A percentile compares a stretch with the other conserved stretches of the same genome.
Conservation (phyloP, 2,797 vertebrate genomes). For the Oreonectes daqikongensis region DNA sequence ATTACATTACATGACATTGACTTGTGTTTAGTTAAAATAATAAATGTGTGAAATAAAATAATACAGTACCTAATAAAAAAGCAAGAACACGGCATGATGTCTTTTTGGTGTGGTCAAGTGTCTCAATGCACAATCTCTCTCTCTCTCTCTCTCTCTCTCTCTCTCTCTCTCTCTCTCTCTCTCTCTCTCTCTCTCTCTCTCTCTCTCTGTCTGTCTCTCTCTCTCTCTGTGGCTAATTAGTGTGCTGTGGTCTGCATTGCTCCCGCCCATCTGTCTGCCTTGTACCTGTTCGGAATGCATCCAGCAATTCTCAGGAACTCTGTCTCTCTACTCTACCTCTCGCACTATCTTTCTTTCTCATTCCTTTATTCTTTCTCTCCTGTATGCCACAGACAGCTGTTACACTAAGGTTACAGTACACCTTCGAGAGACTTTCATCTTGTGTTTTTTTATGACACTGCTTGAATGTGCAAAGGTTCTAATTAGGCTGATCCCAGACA, state of each 20-base stretch:
- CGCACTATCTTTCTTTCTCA: conserved; percentile 31
- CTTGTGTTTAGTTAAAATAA: not conserved
- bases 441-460: conserved; percentile 91
- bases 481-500: conserved; percentile 95
- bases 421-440: conserved; percentile 92
- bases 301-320: conserved; percentile 64
- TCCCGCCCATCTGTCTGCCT: conserved; percentile 59
- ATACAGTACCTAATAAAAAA: not conserved
- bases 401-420: conserved; percentile 86
- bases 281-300: conserved; percentile 77
- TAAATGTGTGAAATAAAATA: not conserved
- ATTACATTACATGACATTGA: not conserved
- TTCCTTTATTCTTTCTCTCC: conserved; percentile 58
- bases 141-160: conserved; percentile 46
- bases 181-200: conserved; percentile 46
- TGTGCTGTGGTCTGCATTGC: conserved; percentile 65
- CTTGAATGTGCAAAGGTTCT: conserved; percentile 96
- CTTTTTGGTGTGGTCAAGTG: conserved; percentile 55
- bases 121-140: conserved; percentile 6
- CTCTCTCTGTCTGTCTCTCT: conserved; percentile 40
- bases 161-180: conserved; percentile 42
- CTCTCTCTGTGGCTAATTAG: conserved; percentile 52
- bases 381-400: conserved; percentile 80
- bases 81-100: conserved; percentile 27
- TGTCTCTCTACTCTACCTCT: conserved; percentile 1